A percentile compares a stretch with the other conserved stretches of the same genome.
Evolutionary conservation across 2,888 invertebrate species (phyloP).

Genomic region (Drosophila demipolita): DNA sequence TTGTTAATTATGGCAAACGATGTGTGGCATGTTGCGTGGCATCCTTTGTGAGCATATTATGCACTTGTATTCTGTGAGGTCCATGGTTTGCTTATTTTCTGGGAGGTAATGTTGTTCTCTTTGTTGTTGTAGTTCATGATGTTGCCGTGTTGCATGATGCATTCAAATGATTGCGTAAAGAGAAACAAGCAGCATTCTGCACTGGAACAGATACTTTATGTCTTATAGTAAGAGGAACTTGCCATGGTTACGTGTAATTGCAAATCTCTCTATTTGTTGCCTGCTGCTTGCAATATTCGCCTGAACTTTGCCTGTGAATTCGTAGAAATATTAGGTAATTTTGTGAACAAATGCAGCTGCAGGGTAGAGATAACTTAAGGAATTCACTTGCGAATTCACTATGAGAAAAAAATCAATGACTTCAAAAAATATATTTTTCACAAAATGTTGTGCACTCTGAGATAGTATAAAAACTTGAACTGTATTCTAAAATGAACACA

Average conservation of each 20-base stretch:
- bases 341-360: not conserved
- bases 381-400: not conserved
- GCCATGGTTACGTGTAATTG: not conserved
- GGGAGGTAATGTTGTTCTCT: not conserved
- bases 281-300: not conserved
- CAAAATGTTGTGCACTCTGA: too few relatives aligned
- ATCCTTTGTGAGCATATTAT: not conserved
- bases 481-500: too few relatives aligned
- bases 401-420: not conserved
- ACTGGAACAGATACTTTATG: not conserved
- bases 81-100: not conserved
- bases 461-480: too few relatives aligned
- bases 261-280: not conserved
- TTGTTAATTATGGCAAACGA: not conserved
- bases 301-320: not conserved
- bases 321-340: not conserved
- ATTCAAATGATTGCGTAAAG: conserved; percentile 6
- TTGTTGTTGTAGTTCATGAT: not conserved
- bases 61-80: not conserved
- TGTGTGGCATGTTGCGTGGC: not conserved
- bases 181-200: not conserved
- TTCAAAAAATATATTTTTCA: too few relatives aligned
- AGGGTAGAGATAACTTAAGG: not conserved
- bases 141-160: conserved; percentile 15
- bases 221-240: not conserved